Evolutionary conservation across 2,113 vertebrate species (phyloP).

Genomic region (Thymallus thymallus): DNA sequence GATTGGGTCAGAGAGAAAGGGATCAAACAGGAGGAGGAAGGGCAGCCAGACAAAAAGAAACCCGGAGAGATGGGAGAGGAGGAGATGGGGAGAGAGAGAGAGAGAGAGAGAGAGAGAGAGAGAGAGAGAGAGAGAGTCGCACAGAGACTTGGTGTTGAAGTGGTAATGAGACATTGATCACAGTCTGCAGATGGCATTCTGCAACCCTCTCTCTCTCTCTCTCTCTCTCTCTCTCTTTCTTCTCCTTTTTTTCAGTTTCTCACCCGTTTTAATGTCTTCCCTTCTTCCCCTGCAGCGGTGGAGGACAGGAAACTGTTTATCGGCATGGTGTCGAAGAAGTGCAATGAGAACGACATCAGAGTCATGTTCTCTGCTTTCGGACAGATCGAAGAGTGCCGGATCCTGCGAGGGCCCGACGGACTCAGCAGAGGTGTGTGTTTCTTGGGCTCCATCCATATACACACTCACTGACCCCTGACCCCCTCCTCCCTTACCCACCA

Average conservation of each 20-base stretch:
- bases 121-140: not conserved
- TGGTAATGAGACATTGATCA: slow-evolving; percentile 82
- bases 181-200: slow-evolving; percentile 73
- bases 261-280: not conserved
- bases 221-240: slow-evolving; percentile 43
- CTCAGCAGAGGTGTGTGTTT: slow-evolving; percentile 92
- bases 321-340: slow-evolving; percentile 99
- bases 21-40: not conserved
- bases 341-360: slow-evolving; percentile 99
- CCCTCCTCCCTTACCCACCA: slow-evolving; percentile 14
- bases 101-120: too few relatives aligned
- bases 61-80: too few relatives aligned
- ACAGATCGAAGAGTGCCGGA: slow-evolving; percentile 99
- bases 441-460: not conserved
- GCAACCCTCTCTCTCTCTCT: slow-evolving; percentile 43
- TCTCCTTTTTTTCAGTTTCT: not conserved
- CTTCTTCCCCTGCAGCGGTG: slow-evolving; percentile 83
- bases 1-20: slow-evolving; percentile 55
- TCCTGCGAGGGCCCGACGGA: slow-evolving; percentile 95
- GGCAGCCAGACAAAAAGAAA: not conserved
- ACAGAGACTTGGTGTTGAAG: slow-evolving; percentile 66
- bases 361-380: slow-evolving; percentile 99
- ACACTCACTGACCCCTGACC: not conserved
- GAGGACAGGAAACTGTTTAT: slow-evolving; percentile 99
- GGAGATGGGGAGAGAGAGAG: not conserved